These are phyloP conservation scores for Vanessa cardui DNA, from an alignment of 2,888 invertebrate genomes.

Conservation along the genomic window DNA sequence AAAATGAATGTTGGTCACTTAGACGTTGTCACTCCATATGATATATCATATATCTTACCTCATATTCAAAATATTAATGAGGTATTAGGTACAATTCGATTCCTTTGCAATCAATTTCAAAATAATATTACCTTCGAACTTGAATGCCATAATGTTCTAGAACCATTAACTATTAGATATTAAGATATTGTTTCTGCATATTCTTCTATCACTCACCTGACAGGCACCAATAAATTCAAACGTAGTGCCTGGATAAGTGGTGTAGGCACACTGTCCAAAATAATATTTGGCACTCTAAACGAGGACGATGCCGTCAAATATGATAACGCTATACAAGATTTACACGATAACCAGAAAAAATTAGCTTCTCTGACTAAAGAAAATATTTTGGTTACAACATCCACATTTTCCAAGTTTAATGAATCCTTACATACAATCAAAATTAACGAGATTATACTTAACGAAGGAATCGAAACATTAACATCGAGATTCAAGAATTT, in stretches of 20 bases:
- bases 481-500: too few species aligned
- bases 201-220: slow-evolving; percentile 39
- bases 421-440: slow-evolving; percentile 31
- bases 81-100: too few species aligned
- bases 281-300: slow-evolving; percentile 44
- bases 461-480: too few species aligned
- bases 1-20: too few species aligned
- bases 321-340: slow-evolving; percentile 34
- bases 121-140: too few species aligned
- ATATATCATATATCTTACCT: too few species aligned
- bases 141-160: slow-evolving; percentile 30
- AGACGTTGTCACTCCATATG: too few species aligned
- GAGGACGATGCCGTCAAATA: slow-evolving; percentile 5
- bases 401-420: slow-evolving; percentile 28
- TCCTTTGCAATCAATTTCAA: too few species aligned
- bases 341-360: slow-evolving; percentile 36
- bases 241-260: slow-evolving; percentile 41
- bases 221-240: slow-evolving; percentile 26
- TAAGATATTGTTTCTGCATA: slow-evolving; percentile 31
- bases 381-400: slow-evolving; percentile 40
- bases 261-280: slow-evolving; percentile 41
- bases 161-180: slow-evolving; percentile 24
- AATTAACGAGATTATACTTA: too few species aligned
- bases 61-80: too few species aligned
- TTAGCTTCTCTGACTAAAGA: slow-evolving; percentile 40